Evolutionary conservation across 2,113 vertebrate genomes (phyloP).

Genomic region (Vulpes vulpes): DNA sequence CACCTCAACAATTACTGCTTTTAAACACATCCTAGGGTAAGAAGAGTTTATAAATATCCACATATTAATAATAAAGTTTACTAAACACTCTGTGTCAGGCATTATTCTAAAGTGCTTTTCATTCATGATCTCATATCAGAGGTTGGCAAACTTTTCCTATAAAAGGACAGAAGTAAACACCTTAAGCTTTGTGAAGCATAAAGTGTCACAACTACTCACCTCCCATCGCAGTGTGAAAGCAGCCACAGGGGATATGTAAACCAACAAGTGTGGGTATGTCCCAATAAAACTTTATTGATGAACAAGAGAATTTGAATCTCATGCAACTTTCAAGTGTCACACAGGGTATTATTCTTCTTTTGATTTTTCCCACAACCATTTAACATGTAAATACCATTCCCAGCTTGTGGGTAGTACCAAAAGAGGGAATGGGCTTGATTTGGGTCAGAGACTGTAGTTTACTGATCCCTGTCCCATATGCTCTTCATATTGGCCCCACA

Average conservation of each 20-base stretch:
- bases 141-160: not conserved
- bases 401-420: not conserved
- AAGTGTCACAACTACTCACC: not conserved
- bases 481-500: not conserved
- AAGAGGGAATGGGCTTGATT: not conserved
- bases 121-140: not conserved
- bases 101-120: not conserved
- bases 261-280: not conserved
- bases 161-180: not conserved
- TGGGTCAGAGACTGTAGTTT: not conserved
- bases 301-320: not conserved
- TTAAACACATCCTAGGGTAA: not conserved
- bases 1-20: not conserved
- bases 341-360: not conserved
- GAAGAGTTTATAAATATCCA: not conserved
- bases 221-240: not conserved
- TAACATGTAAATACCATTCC: slow-evolving; percentile 20
- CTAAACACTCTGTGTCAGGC: not conserved
- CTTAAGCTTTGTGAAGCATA: not conserved
- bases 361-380: not conserved
- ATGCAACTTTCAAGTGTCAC: not conserved
- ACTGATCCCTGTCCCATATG: not conserved
- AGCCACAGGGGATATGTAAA: not conserved
- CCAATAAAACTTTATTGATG: not conserved
- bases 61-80: not conserved